Conservation (phyloP, 2,888 invertebrate species). For the Stegophylla sp. region DNA sequence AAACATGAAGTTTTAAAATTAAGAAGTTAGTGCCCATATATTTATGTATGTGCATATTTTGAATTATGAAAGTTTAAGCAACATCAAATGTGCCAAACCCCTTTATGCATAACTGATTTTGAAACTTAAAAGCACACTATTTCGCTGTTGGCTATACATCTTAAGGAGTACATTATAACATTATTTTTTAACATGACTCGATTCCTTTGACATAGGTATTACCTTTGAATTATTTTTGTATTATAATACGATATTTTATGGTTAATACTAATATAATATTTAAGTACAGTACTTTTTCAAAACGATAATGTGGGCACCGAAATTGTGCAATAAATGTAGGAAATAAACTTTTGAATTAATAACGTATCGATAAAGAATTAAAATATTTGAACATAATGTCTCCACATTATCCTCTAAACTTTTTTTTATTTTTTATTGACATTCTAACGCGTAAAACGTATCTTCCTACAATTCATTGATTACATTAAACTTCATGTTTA, state of each 20-base stretch:
- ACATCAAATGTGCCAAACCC: conserved; percentile 40
- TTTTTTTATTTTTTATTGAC: no score
- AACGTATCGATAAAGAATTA: neutral
- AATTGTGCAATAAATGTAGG: no score
- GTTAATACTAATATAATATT: no score
- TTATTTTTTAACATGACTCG: neutral
- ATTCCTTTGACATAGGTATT: neutral
- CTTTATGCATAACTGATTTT: conserved; percentile 40
- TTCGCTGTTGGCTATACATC: neutral
- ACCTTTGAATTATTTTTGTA: no score
- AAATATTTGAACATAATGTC: neutral
- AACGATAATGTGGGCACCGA: no score
- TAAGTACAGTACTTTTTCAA: no score
- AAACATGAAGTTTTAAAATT: conserved; percentile 5
- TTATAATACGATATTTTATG: no score
- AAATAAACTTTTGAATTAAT: no score
- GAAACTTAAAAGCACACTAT: conserved; percentile 35
- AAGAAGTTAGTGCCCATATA: neutral
- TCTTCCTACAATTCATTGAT: no score
- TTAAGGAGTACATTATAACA: neutral
- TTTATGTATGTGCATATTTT: conserved; percentile 1
- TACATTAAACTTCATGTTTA: no score
- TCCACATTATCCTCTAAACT: no score
- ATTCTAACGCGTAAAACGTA: no score
- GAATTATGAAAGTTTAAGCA: conserved; percentile 40